Evolutionary conservation across 1,140 invertebrate genomes (phyloP), one percentile per base, ranked within the genome.

Genomic region (Caerostris extrusa): DNA sequence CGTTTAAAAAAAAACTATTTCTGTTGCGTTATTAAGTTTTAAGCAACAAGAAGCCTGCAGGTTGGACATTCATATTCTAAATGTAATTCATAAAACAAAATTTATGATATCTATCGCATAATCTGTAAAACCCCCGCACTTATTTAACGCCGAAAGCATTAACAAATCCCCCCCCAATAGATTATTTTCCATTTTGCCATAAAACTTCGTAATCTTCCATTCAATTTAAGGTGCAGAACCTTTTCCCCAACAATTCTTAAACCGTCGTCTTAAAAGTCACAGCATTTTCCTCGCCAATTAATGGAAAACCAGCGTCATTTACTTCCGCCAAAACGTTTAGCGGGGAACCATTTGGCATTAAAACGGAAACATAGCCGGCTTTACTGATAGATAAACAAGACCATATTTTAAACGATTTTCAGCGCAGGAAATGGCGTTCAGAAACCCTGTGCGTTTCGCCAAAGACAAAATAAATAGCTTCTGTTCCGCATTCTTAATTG

Each of bases 391-490:
- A 77, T 77, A 77, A 77, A 77, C 71, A 77, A 77, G 71, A 77
- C 71, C 71, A 77, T 77, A 77, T 77, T 77, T 34, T 12, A 77
- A 77, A 77, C 71, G 71, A 77, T 77, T 50, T 34, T 77, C 50
- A 12, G 71, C 71, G 53, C 19, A 34, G 34, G 19, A 50, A 34
- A 34, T 8, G 34, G 34, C 7, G 71, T 77, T 34, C 34, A 77
- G 34, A 50, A 67, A 67, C 61, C 61, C 14, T 67, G 34, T 34
- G 34, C n/a, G 12, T n/a, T 19, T 56, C 82, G 82, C 82, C 82
- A 83, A 83, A 83, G 56, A 83, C 82, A 57, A 83, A 58, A 83
- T 58, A 83, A 83, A 83, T 83, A 53, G 82, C 82, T 34, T 58
- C 82, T 83, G 55, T 57, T 56, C 17, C 56, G 56, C 82, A 58